Conservation (phyloP, 1,140 invertebrate species). For the Hermetia illucens region DNA sequence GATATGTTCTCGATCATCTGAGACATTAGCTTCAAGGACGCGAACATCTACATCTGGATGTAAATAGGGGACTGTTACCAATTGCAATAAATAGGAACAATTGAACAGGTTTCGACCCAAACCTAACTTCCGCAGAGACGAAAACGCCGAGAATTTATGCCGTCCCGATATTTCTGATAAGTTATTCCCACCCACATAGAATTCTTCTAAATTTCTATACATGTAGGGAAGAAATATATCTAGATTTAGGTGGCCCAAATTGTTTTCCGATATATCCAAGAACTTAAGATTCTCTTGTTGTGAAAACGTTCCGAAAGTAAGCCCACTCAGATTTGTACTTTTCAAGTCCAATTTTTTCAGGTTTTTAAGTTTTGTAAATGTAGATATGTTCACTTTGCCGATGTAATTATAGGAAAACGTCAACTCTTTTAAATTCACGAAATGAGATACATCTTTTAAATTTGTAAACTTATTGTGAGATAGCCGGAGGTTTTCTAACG, state of each 20-base stretch:
- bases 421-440: slow-evolving; percentile 15
- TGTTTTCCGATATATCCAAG: slow-evolving; percentile 26
- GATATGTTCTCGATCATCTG: slow-evolving; percentile 4
- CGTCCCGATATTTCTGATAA: slow-evolving; percentile 21
- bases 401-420: slow-evolving; percentile 24
- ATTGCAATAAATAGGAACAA: slow-evolving; percentile 21
- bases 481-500: slow-evolving; percentile 19
- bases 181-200: slow-evolving; percentile 22
- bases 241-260: slow-evolving; percentile 22
- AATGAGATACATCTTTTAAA: slow-evolving; percentile 19
- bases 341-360: slow-evolving; percentile 16
- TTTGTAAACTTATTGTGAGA: slow-evolving; percentile 14
- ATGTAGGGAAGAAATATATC: slow-evolving; percentile 26
- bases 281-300: slow-evolving; percentile 18
- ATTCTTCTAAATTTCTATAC: slow-evolving; percentile 17
- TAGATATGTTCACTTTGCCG: slow-evolving; percentile 17
- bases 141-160: slow-evolving; percentile 17
- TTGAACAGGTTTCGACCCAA: slow-evolving; percentile 24
- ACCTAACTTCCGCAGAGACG: slow-evolving; percentile 18
- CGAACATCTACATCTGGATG: neutral
- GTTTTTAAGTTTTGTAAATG: slow-evolving; percentile 20
- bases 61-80: slow-evolving; percentile 18
- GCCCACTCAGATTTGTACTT: slow-evolving; percentile 13
- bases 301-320: slow-evolving; percentile 27
- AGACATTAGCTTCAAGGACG: slow-evolving; percentile 3